A percentile compares a stretch with the other conserved stretches of the same genome.
Evolutionary conservation across 2,113 vertebrate species (phyloP).

Genomic region (Trematomus loennbergii): DNA sequence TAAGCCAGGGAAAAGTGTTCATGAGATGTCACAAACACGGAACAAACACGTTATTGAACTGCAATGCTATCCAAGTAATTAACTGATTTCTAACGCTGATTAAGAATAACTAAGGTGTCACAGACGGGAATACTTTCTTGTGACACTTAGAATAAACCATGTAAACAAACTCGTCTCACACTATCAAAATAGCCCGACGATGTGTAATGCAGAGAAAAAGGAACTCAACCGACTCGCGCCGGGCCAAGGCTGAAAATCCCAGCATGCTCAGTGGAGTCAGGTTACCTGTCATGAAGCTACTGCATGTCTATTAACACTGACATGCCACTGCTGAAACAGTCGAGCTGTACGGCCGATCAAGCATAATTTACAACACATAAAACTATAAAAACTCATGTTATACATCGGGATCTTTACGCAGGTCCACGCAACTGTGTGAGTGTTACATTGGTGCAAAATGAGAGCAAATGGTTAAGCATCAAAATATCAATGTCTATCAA

Average conservation of each 20-base stretch:
- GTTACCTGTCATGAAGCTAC: conserved; percentile 77
- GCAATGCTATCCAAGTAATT: conserved; percentile 55
- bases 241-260: conserved; percentile 62
- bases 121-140: conserved; percentile 64
- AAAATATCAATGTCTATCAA: neutral
- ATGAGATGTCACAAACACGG: conserved; percentile 16
- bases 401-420: neutral
- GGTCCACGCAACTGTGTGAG: neutral
- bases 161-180: conserved; percentile 77
- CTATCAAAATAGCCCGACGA: conserved; percentile 77
- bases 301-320: conserved; percentile 80
- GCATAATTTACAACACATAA: conserved; percentile 26
- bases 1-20: neutral
- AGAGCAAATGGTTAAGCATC: neutral
- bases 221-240: conserved; percentile 42
- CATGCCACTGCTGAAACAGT: conserved; percentile 36
- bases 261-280: conserved; percentile 58
- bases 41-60: conserved; percentile 42
- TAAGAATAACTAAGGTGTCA: conserved; percentile 65
- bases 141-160: conserved; percentile 73
- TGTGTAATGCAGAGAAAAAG: conserved; percentile 79
- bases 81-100: conserved; percentile 55
- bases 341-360: conserved; percentile 12
- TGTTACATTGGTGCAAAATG: neutral
- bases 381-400: neutral